phyloP scores from a whole-genome alignment of 2,797 vertebrate species.

The Hafferia zeledoni region DNA sequence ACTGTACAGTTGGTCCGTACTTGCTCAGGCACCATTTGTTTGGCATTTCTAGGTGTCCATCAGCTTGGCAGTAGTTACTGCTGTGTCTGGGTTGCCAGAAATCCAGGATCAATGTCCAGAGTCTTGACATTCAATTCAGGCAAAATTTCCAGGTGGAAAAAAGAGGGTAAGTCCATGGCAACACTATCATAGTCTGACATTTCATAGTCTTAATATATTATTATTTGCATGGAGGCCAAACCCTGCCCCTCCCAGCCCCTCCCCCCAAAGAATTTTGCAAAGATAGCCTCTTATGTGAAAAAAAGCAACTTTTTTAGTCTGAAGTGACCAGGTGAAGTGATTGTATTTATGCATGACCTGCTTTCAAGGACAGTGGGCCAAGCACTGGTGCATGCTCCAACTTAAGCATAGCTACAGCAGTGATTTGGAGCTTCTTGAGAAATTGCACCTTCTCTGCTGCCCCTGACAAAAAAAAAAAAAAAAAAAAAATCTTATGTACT shows the following conservation, averaged over 20 bases:
- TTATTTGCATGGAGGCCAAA: background rate
- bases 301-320: background rate
- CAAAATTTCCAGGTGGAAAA: background rate
- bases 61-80: background rate
- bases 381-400: background rate
- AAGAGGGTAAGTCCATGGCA: background rate
- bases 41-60: background rate
- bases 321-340: background rate
- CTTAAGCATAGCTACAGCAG: background rate
- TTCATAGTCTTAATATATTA: background rate
- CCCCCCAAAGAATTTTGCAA: background rate
- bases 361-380: background rate
- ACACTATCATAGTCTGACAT: accelerated
- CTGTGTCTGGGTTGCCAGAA: background rate
- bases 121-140: background rate
- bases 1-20: background rate
- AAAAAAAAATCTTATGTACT: background rate
- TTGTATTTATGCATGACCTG: background rate
- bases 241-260: background rate
- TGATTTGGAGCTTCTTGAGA: background rate
- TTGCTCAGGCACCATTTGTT: background rate
- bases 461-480: accelerated
- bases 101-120: background rate
- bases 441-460: background rate
- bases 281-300: background rate